These are phyloP conservation scores for Aplochiton taeniatus DNA, from an alignment of 2,797 vertebrate genomes.

Conservation along the genomic window DNA sequence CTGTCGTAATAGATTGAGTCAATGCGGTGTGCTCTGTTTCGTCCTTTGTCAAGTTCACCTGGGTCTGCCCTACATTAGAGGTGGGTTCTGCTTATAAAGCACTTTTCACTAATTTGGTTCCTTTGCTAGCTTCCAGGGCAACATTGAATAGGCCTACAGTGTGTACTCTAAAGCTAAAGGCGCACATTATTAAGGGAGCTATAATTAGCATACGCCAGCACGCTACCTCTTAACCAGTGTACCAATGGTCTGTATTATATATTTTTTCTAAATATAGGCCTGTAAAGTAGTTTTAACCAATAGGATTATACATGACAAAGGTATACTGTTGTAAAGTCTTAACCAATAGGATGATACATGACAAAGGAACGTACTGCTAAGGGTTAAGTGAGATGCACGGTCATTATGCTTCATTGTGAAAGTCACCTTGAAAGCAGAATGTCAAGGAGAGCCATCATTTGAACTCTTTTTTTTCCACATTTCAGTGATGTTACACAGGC, in stretches of 20 bases:
- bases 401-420: too few species aligned
- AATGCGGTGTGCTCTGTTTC: slow-evolving; percentile 20
- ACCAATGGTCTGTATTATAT: too few species aligned
- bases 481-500: too few species aligned
- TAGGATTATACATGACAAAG: too few species aligned
- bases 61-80: slow-evolving; percentile 13
- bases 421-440: slow-evolving; percentile 12
- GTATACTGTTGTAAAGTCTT: too few species aligned
- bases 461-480: too few species aligned
- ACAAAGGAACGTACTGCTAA: too few species aligned
- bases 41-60: slow-evolving; percentile 40
- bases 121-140: slow-evolving; percentile 42
- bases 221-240: neutral
- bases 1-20: neutral
- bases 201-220: slow-evolving; percentile 31
- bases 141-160: slow-evolving; percentile 25
- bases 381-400: too few species aligned
- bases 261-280: too few species aligned
- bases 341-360: too few species aligned
- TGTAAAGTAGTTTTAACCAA: too few species aligned
- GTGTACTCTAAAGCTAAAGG: slow-evolving; percentile 3
- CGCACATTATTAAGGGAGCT: slow-evolving; percentile 37
- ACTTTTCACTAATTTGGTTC: slow-evolving; percentile 58
- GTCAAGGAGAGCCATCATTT: slow-evolving; percentile 32
- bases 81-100: slow-evolving; percentile 45